Conservation (phyloP, 2,888 invertebrate species). For the Drosophila melanosoma region DNA sequence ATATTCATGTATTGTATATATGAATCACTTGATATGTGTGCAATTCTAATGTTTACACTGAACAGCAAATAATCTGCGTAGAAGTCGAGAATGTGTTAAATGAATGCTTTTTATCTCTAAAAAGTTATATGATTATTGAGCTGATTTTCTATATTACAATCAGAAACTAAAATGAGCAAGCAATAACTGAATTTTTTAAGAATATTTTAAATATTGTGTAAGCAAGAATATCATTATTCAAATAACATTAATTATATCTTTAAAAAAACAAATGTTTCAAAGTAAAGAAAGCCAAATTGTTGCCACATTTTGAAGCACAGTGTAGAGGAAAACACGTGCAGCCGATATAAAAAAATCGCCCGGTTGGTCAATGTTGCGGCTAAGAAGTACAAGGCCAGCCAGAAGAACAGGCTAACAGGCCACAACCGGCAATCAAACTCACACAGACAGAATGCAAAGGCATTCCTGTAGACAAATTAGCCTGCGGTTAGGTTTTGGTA, state of each 20-base stretch:
- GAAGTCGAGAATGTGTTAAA: neutral
- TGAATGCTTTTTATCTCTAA: neutral
- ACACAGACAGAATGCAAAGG: conserved; percentile 28
- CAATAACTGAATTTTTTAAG: neutral
- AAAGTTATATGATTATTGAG: neutral
- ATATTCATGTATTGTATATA: neutral
- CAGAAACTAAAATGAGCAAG: neutral
- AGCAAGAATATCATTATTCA: too few relatives aligned
- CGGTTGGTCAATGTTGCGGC: conserved; percentile 19
- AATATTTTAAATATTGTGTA: neutral
- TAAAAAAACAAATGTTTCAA: neutral
- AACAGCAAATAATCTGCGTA: neutral
- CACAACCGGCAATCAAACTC: conserved; percentile 17
- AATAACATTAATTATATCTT: neutral
- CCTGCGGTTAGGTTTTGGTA: conserved; percentile 75
- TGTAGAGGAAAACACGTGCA: conserved; percentile 50
- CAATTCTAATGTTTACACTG: conserved; percentile 28
- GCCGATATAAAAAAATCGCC: conserved; percentile 10
- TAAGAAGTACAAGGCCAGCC: conserved; percentile 46
- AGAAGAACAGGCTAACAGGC: conserved; percentile 18
- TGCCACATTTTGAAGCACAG: conserved; percentile 35
- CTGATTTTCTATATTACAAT: neutral
- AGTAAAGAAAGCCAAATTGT: neutral
- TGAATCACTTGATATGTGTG: conserved; percentile 14
- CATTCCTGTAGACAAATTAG: conserved; percentile 68